Evolutionary conservation across 2,888 invertebrate species (phyloP).

Genomic region (Emmelina monodactyla): DNA sequence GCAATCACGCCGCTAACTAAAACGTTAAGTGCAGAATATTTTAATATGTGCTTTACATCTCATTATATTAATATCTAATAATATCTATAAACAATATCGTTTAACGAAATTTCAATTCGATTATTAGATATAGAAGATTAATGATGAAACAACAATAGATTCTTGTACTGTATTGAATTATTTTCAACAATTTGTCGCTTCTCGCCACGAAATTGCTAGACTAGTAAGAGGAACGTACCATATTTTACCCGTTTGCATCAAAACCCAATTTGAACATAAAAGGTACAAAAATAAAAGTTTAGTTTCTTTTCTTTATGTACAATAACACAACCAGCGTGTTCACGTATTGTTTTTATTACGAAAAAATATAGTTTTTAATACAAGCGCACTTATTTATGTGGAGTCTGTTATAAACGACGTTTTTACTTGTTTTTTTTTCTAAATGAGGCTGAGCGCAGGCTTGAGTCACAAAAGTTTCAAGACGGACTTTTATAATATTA

Average conservation of each 20-base stretch:
- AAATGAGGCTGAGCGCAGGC: too few species aligned
- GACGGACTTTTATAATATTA: too few species aligned
- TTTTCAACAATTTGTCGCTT: constrained; percentile 2
- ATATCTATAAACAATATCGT: constrained; percentile 42
- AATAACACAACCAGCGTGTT: constrained; percentile 24
- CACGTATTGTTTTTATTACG: constrained; percentile 20
- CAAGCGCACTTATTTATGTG: too few species aligned
- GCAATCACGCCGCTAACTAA: too few species aligned
- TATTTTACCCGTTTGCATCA: constrained; percentile 25
- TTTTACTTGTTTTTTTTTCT: too few species aligned
- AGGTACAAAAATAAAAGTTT: constrained; percentile 25
- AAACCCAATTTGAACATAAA: constrained; percentile 19
- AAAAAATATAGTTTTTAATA: too few species aligned
- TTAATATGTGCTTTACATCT: neutral
- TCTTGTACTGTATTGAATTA: constrained; percentile 4
- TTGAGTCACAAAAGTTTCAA: too few species aligned
- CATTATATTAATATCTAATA: constrained; percentile 29
- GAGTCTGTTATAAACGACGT: too few species aligned
- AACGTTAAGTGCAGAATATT: neutral
- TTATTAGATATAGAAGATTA: neutral
- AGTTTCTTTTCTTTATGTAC: constrained; percentile 18
- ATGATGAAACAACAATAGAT: neutral
- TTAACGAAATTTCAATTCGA: constrained; percentile 21
- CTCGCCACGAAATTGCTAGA: constrained; percentile 25
- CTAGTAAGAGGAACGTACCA: constrained; percentile 36